Conservation (phyloP, 2,113 vertebrate species). For the Ardeotis arabs region DNA sequence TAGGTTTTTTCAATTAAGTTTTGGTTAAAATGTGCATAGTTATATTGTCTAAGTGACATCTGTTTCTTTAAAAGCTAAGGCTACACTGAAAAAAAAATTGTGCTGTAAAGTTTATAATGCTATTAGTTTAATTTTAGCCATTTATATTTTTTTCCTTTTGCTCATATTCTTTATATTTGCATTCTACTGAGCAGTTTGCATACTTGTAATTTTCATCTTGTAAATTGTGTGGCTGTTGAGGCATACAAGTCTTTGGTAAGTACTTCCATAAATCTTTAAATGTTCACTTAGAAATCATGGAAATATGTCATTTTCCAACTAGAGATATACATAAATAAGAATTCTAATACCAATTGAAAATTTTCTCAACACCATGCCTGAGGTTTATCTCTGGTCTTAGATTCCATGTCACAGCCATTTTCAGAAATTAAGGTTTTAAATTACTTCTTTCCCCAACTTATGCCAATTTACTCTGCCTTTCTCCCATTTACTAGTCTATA, state of each 20-base stretch:
- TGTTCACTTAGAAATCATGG: not conserved
- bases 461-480: not conserved
- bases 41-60: constrained; percentile 43
- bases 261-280: not conserved
- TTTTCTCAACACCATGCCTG: not conserved
- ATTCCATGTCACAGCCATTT: not conserved
- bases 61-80: constrained; percentile 27
- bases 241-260: not conserved
- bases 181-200: not conserved
- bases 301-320: not conserved
- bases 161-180: not conserved
- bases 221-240: not conserved
- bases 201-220: not conserved
- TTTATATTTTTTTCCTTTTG: not conserved
- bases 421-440: not conserved
- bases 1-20: constrained; percentile 31
- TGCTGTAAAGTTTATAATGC: not conserved
- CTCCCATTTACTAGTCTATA: not conserved
- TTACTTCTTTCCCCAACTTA: not conserved
- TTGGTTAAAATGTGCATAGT: constrained; percentile 26
- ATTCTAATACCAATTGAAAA: not conserved
- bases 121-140: not conserved
- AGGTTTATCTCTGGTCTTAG: not conserved
- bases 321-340: not conserved
- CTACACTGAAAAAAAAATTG: constrained; percentile 2